Base-by-base conservation (phyloP, 2,113 vertebrate genomes). In the Corydoras maculifer region DNA sequence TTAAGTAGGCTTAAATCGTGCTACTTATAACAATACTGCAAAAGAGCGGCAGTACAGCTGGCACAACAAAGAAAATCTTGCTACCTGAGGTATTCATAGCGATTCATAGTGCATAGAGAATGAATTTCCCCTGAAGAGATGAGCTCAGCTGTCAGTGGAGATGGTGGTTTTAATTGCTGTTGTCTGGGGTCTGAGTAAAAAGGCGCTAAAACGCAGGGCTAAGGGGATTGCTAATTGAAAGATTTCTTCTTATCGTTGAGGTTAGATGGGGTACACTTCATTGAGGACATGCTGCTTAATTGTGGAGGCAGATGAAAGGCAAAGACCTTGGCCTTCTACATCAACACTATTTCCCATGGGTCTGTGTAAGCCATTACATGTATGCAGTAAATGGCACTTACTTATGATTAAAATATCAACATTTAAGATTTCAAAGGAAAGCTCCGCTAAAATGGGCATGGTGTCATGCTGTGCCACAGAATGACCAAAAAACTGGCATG, bases 181-280 rank as follows among this genome's bases (percentile, higher is more conserved):
- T 32, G 75, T 58, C 74, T 75, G 58, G 68, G 67, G 53, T 74
- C 25, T 69, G 65, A 58, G 30, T 53, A 68, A 60, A 62, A 30
- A 25, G 54, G 58, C 51, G 65, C 64, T 62, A 62, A 72, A 65
- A 72, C 10, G 64, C 59, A 71, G 54, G 32, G 58, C 58, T 31
- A 51, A 58, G 72, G 53, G 31, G 50, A 68, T 74, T 58, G 58
- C 73, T 82, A 80, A 82, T 80, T 80, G 75, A 77, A 80, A 76
- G 73, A 82, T 76, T 81, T 75, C 70, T 77, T 75, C 68, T 74
- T 71, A 74, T 64, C 57, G 59, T 74, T 65, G 58, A 67, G 62
- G 78, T 76, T 72, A 69, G 66, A 73, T n/a, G 50, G 69, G 58
- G 76, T 72, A 75, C 62, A 67, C 43, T 72, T 71, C 70, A 30